Base-by-base conservation (phyloP, 2,888 invertebrate species). In the Cephus rjabovi region DNA sequence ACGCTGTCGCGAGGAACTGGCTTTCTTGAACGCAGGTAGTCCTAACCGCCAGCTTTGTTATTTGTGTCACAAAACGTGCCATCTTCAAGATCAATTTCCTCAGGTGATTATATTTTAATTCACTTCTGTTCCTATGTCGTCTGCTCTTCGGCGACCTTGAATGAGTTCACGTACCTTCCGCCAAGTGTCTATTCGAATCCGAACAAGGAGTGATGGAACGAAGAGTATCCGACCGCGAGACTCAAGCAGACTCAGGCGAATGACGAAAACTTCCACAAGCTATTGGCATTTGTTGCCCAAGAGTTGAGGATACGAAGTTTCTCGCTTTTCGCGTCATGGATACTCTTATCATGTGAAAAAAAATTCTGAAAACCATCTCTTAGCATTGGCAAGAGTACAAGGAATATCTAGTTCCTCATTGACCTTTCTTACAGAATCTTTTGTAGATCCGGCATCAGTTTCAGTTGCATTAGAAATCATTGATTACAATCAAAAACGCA, bases 41-140 rank as follows among this genome's bases (percentile, higher is more conserved):
- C 37, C 82, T 84, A 6, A 80, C 23, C 4, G 85, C 82, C 31
- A 81, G 83, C 77, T 81, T 83, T 76, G 83, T 76, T 15, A 86
- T 74, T 77, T 85, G 87, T 56, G 80, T 78, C 31, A 88, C 80
- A 34, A 88, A 80, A 79, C 83, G 86, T 78, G 89, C 86, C 90
- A 90, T 90, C 79, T 40, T 75, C 56, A 23, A 9, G 23, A 56
- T 56, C 9, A 56, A 56, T 56, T 56, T 56, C 23, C 23, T 23
- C 56, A 56, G 56, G 23, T 56, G 23, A 56, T 56, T 23, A 56
- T 56, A 56, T 23, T 23, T 82, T 75, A 4, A 33, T 33, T 75
- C 11, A 76, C 31, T 75, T 3, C 31, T 34, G 30, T 31, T 73
- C 37, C 75, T 80, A 73, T 71, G 80, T 83, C 81, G 82, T 82